These are phyloP conservation scores for Triplophysa yarkandensis DNA, from an alignment of 2,797 vertebrate species.

Conservation along the genomic window DNA sequence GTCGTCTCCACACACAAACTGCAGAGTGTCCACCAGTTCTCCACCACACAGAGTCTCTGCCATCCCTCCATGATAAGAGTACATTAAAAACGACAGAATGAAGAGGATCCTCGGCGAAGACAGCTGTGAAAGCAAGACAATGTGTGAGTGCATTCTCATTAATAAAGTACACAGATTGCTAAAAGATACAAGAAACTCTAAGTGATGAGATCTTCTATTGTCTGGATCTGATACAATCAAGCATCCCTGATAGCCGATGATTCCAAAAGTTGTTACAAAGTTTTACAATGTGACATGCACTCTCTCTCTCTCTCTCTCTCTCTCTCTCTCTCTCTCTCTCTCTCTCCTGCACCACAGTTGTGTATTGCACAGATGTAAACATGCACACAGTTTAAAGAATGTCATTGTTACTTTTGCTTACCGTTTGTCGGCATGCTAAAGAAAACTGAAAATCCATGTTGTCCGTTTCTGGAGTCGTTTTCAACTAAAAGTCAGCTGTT, in stretches of 20 bases:
- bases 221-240: slow-evolving; percentile 33
- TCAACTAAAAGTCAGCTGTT: slow-evolving; percentile 32
- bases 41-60: slow-evolving; percentile 86
- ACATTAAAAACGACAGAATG: slow-evolving; percentile 76
- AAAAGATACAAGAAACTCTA: slow-evolving; percentile 5
- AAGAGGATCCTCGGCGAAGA: slow-evolving; percentile 70
- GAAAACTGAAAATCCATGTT: slow-evolving; percentile 46
- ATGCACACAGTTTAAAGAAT: not conserved
- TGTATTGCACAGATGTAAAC: not conserved
- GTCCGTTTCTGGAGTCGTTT: slow-evolving; percentile 19
- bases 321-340: too few relatives aligned
- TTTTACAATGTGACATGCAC: not conserved
- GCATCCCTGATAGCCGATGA: not conserved
- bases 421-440: slow-evolving; percentile 67
- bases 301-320: too few relatives aligned
- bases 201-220: not conserved
- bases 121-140: slow-evolving; percentile 66
- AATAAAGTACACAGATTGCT: not conserved
- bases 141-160: not conserved
- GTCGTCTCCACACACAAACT: slow-evolving; percentile 86
- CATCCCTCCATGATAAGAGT: slow-evolving; percentile 75
- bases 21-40: slow-evolving; percentile 87
- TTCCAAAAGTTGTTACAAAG: not conserved
- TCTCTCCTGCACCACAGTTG: too few relatives aligned
- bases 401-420: slow-evolving; percentile 57